Evolutionary conservation across 1,140 invertebrate genomes (phyloP).

Genomic region (Trichonephila inaurata): DNA sequence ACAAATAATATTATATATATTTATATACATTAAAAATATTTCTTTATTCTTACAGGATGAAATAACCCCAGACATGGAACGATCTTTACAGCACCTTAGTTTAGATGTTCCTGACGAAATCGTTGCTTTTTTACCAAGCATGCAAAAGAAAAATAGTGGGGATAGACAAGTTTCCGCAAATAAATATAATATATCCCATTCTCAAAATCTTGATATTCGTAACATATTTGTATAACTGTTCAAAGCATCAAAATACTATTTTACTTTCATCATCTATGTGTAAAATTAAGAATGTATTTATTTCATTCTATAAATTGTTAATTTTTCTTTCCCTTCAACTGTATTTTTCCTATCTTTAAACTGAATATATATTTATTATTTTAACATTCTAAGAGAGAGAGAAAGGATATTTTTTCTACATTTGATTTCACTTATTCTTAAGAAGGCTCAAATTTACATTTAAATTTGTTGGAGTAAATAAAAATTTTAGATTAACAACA

Average conservation of each 20-base stretch:
- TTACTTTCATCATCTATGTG: background rate
- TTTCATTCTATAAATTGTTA: background rate
- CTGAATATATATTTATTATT: background rate
- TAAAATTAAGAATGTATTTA: background rate
- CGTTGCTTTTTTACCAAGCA: slow-evolving; percentile 46
- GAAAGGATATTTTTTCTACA: background rate
- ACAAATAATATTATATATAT: too few species aligned
- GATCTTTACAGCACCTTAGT: slow-evolving; percentile 45
- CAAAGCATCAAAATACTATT: background rate
- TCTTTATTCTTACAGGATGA: slow-evolving; percentile 38
- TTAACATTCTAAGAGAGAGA: background rate
- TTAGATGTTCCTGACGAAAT: slow-evolving; percentile 63
- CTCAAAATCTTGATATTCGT: slow-evolving; percentile 46
- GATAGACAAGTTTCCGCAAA: slow-evolving; percentile 15
- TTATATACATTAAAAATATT: background rate
- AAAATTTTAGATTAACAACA: too few species aligned
- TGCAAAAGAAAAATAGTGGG: slow-evolving; percentile 36
- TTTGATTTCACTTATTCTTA: background rate
- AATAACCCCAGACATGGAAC: slow-evolving; percentile 67
- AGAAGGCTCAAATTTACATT: too few species aligned
- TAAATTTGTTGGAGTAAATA: too few species aligned
- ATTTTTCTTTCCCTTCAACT: background rate
- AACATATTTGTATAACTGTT: slow-evolving; percentile 43
- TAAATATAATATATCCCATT: slow-evolving; percentile 54
- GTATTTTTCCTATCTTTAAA: background rate